Conservation (phyloP, 2,113 vertebrate genomes). For the Choloepus hoffmanni region DNA sequence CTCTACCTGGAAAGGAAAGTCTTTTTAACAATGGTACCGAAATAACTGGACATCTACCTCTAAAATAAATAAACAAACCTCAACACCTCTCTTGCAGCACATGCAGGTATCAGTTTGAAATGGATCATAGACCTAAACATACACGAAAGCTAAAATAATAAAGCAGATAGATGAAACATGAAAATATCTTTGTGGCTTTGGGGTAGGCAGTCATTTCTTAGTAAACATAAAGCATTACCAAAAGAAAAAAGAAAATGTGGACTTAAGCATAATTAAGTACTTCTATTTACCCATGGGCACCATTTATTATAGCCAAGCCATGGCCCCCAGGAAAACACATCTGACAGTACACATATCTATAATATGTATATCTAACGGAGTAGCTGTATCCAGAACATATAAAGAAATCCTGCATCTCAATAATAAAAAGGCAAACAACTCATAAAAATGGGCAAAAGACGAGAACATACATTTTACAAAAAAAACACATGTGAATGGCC, state of each 20-base stretch:
- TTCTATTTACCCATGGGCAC: not conserved
- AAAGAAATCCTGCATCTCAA: not conserved
- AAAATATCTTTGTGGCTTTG: not conserved
- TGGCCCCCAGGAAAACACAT: rapidly evolving
- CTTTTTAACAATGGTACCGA: not conserved
- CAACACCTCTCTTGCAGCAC: not conserved
- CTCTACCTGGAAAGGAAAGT: not conserved
- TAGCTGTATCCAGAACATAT: not conserved
- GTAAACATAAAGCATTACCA: not conserved
- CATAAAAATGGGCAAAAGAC: not conserved
- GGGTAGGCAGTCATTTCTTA: not conserved
- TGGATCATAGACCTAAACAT: not conserved
- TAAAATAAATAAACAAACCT: not conserved
- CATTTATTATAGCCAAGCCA: not conserved
- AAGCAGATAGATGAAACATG: not conserved
- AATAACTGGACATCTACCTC: not conserved
- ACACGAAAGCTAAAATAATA: not conserved
- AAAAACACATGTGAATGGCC: not conserved
- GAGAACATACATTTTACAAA: not conserved
- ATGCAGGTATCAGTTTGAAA: not conserved
- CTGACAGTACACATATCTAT: too few relatives aligned
- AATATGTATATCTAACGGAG: not conserved
- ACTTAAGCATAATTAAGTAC: not conserved
- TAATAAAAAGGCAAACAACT: not conserved
- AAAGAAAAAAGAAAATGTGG: not conserved